A percentile compares a stretch with the other conserved stretches of the same genome.
Conservation (phyloP, 1,140 invertebrate species). For the Fopius arisanus region DNA sequence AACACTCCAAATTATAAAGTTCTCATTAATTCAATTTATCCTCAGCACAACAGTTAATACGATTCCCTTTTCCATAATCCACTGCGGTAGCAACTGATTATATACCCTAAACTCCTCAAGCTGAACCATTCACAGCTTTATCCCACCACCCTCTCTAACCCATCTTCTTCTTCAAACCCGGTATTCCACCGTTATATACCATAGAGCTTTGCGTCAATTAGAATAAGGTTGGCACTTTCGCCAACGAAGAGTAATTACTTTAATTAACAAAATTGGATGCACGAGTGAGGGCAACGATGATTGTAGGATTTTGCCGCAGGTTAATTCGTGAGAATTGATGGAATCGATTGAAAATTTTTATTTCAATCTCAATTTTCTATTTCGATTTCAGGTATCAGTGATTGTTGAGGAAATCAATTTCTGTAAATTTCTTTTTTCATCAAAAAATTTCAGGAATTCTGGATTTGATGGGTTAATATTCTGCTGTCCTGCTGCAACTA, state of each 20-base stretch:
- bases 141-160: conserved; percentile 43
- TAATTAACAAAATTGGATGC: conserved; percentile 67
- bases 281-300: background rate
- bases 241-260: conserved; percentile 68
- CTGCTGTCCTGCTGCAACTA: no score
- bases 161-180: conserved; percentile 36
- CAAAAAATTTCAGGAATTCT: no score
- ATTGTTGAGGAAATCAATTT: no score
- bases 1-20: conserved; percentile 55
- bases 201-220: conserved; percentile 66
- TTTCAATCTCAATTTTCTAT: no score
- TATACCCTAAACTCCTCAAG: conserved; percentile 48
- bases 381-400: no score
- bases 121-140: conserved; percentile 45
- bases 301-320: background rate
- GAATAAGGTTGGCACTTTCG: conserved; percentile 68
- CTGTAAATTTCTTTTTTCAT: no score
- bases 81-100: conserved; percentile 66
- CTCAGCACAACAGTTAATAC: conserved; percentile 47
- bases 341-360: no score
- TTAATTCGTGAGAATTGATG: background rate
- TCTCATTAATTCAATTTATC: conserved; percentile 28
- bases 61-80: conserved; percentile 58
- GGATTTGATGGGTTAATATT: no score
- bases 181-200: conserved; percentile 19